phyloP scores from a whole-genome alignment of 2,888 invertebrate genomes.

The Coremacera marginata region DNA sequence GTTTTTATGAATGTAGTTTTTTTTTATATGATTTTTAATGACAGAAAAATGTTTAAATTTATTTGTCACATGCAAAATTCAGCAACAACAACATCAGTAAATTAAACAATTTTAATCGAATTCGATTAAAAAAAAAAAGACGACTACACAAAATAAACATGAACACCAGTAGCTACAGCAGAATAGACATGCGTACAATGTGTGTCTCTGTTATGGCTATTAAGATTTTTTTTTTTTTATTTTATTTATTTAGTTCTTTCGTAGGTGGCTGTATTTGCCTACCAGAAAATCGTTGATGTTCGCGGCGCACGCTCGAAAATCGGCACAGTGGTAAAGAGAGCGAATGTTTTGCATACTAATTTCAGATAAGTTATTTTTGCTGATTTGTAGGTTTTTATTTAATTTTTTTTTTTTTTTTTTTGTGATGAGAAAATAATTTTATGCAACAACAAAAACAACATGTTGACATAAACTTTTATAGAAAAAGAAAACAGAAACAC shows the following conservation, averaged over 20 bases:
- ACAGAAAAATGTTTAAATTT: neutral
- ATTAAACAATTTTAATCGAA: conserved; percentile 28
- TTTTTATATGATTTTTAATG: neutral
- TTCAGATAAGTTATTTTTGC: neutral
- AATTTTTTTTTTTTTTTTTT: neutral
- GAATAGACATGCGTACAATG: conserved; percentile 18
- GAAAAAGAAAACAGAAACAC: neutral
- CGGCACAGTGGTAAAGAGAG: conserved; percentile 11
- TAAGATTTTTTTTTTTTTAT: neutral
- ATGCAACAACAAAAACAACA: neutral
- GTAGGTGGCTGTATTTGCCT: conserved; percentile 1
- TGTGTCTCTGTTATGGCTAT: neutral
- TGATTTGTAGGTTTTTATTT: neutral
- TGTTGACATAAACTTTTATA: neutral
- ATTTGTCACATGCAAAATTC: neutral
- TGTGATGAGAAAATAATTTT: conserved; percentile 14
- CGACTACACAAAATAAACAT: neutral
- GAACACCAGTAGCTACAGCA: neutral
- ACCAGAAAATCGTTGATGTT: conserved; percentile 1
- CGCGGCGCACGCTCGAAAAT: conserved; percentile 1
- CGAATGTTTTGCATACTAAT: conserved; percentile 34
- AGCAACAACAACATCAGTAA: conserved; percentile 1
- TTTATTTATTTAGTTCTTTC: neutral
- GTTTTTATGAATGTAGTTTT: neutral
- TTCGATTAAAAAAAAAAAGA: neutral